Base-by-base conservation (phyloP, 2,797 vertebrate genomes). In the Pitangus sulphuratus region DNA sequence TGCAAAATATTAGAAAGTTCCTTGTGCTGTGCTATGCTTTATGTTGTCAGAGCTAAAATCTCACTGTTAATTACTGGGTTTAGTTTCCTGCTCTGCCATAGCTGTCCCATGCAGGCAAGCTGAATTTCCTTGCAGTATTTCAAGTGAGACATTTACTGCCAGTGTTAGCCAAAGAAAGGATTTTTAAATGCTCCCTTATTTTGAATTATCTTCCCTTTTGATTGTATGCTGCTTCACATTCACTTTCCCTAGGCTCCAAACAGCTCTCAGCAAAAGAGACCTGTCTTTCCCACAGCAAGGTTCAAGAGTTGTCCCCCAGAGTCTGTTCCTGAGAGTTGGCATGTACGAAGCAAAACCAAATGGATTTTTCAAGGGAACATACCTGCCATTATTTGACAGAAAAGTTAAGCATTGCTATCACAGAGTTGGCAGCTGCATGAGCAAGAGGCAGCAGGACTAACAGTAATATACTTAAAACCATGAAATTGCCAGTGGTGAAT, bases 131-230 rank as follows among this genome's bases (percentile, higher is more conserved):
- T 76, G 61, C 79, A 69, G 28, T 86, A 87, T 94, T 96, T 95
- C 89, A 94, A 80, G 68, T 24, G 33, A 92, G 84, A 80, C 31
- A 31, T 95, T 97, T 92, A 90, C 89, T 89, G 72, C 82, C 35
- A 35, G n/a, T 37, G 39, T 47, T 75, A 94, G 19, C 47, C 62
- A 60, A 89, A 93, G 68, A 90, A 92, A 90, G 75, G 83, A 47
- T 94, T 93, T 94, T 81, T 53, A 61, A 93, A 76, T 79, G 77
- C 42, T 82, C 57, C 61, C 56, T 90, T 66, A 83, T 96, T 95
- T 93, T 91, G 90, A 96, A 33, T 89, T 87, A 81, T 89, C 71
- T 85, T 83, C 72, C 22, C 71, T 85, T 68, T 77, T 87, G 64
- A 57, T 44, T 92, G 8, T 10, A 5, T n/a, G 22, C 81, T 94